Conservation (phyloP, 1,140 invertebrate species). For the Calephelis nemesis region DNA sequence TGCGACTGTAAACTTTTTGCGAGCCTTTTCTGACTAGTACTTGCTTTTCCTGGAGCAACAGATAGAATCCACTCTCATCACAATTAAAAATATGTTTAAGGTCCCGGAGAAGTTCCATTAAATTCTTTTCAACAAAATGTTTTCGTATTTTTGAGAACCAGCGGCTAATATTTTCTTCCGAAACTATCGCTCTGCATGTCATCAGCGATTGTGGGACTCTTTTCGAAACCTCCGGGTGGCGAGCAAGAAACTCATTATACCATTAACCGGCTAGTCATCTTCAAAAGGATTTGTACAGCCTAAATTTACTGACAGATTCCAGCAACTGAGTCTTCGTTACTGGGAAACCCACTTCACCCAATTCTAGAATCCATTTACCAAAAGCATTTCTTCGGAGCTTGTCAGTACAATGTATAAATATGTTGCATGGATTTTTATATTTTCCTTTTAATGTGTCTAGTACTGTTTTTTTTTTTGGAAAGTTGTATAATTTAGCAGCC, state of each 20-base stretch:
- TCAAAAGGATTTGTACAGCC: not conserved
- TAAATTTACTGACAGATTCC: slow-evolving; percentile 5
- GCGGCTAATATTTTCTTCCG: not conserved
- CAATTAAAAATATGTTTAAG: slow-evolving; percentile 1
- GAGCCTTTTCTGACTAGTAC: not conserved
- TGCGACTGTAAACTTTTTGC: not conserved
- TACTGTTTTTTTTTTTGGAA: too few relatives aligned
- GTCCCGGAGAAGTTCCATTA: not conserved
- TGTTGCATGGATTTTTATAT: slow-evolving; percentile 26
- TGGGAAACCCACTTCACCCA: not conserved
- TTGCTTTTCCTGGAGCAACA: too few relatives aligned
- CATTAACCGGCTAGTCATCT: not conserved
- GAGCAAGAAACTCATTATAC: not conserved
- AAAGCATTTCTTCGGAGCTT: not conserved
- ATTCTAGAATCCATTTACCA: not conserved
- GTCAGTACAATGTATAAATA: not conserved
- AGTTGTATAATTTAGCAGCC: too few relatives aligned
- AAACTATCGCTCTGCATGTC: not conserved
- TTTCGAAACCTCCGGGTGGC: not conserved
- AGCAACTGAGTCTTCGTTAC: slow-evolving; percentile 1
- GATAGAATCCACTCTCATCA: not conserved
- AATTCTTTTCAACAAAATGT: slow-evolving; percentile 12
- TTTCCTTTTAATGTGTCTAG: too few relatives aligned
- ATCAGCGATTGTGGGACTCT: not conserved
- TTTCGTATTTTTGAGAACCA: not conserved